A percentile compares a stretch with the other conserved stretches of the same genome.
phyloP scores from a whole-genome alignment of 2,797 vertebrate species.

The Tragopan temminckii region DNA sequence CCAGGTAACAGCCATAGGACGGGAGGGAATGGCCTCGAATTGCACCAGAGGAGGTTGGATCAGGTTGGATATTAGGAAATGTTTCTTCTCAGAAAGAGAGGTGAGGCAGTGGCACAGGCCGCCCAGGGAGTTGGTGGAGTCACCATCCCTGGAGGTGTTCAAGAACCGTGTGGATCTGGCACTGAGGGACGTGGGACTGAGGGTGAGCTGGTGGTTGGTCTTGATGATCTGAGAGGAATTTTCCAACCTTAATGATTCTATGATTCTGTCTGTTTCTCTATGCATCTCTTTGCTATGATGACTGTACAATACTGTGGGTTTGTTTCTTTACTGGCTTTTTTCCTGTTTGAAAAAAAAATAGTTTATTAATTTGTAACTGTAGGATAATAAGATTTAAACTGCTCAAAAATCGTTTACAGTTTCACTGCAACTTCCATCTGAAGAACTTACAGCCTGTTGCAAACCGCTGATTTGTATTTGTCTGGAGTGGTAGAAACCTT shows the following conservation, averaged over 20 bases:
- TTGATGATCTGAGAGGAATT: background rate
- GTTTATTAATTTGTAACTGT: background rate
- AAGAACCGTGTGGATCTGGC: background rate
- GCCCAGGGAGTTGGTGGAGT: background rate
- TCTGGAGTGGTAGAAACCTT: background rate
- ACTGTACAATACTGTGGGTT: rapidly evolving
- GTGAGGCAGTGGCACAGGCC: background rate
- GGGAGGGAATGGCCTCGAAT: background rate
- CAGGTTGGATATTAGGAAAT: background rate
- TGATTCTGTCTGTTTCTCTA: rapidly evolving
- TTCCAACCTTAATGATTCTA: background rate
- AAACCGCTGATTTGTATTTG: background rate
- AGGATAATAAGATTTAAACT: background rate
- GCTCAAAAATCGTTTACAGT: background rate
- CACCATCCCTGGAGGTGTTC: background rate
- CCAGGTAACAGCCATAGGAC: background rate
- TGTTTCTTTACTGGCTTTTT: background rate
- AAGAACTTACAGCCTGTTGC: background rate
- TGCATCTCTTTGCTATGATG: rapidly evolving
- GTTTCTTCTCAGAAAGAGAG: background rate
- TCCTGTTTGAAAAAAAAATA: background rate
- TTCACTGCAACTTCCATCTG: background rate
- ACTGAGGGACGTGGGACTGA: background rate
- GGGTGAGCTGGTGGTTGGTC: background rate
- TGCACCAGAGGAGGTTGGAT: background rate